Evolutionary conservation across 1,140 invertebrate genomes (phyloP).

Genomic region (Euborellia annulipes): DNA sequence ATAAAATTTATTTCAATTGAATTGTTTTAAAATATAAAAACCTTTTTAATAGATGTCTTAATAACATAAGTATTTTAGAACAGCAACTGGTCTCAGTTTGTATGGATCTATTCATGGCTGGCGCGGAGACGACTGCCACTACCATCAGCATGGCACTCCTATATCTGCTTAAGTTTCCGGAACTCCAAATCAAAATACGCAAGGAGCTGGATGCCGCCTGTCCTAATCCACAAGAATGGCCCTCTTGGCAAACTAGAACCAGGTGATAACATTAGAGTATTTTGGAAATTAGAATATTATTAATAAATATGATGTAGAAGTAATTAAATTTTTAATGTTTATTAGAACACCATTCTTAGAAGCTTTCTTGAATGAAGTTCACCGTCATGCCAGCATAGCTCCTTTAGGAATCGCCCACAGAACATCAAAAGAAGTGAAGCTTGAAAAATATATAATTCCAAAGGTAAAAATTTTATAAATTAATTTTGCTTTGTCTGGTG

Average conservation of each 20-base stretch:
- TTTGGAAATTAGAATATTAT: background rate
- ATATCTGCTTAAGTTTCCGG: conserved; percentile 42
- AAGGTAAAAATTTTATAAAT: conserved; percentile 24
- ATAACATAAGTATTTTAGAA: conserved; percentile 30
- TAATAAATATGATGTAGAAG: background rate
- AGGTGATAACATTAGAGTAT: background rate
- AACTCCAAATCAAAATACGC: conserved; percentile 41
- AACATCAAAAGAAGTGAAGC: conserved; percentile 34
- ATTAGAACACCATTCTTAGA: conserved; percentile 45
- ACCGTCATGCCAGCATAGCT: conserved; percentile 40
- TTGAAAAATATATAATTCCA: conserved; percentile 48
- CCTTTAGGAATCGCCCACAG: conserved; percentile 52
- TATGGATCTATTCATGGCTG: conserved; percentile 52
- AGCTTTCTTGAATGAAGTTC: conserved; percentile 46
- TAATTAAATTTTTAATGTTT: too few relatives aligned
- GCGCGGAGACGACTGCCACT: conserved; percentile 51
- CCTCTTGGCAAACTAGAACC: background rate
- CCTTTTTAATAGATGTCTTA: too few relatives aligned
- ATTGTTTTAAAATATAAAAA: too few relatives aligned
- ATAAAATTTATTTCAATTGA: too few relatives aligned
- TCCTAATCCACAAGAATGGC: background rate
- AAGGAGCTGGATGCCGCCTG: background rate
- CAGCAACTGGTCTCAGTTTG: conserved; percentile 48
- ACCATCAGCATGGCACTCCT: conserved; percentile 44
- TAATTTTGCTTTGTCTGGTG: too few relatives aligned